These are phyloP conservation scores for Erethizon dorsatum DNA, from an alignment of 2,797 vertebrate species.

Conservation along the genomic window DNA sequence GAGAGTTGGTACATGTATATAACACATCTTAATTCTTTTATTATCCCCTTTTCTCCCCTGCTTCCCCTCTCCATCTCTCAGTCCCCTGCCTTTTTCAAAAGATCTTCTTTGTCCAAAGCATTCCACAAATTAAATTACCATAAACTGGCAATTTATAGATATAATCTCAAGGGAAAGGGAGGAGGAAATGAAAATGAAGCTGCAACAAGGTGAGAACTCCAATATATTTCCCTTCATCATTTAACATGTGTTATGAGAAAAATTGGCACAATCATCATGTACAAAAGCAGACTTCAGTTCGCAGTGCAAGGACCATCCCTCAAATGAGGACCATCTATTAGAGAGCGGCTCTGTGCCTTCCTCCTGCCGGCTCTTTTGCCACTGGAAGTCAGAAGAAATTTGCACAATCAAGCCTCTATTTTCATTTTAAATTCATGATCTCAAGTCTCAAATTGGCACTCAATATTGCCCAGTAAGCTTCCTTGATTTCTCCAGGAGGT, in stretches of 20 bases:
- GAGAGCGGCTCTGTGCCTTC: not conserved
- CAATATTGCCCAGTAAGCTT: not conserved
- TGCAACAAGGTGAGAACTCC: constrained; percentile 58
- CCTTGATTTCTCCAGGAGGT: constrained; percentile 43
- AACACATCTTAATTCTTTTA: not conserved
- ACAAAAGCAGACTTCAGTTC: not conserved
- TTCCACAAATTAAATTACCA: constrained; percentile 74
- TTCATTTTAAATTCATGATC: constrained; percentile 67
- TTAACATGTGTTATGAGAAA: not conserved
- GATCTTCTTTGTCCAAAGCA: constrained; percentile 55
- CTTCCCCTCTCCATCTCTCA: not conserved
- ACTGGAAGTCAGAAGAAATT: constrained; percentile 30
- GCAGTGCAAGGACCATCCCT: not conserved
- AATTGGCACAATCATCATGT: not conserved
- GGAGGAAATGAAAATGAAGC: constrained; percentile 50
- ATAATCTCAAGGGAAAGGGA: constrained; percentile 28
- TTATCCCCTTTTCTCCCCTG: not conserved
- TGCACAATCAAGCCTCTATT: constrained; percentile 57
- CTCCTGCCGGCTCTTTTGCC: not conserved
- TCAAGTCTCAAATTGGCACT: constrained; percentile 31
- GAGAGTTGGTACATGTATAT: not conserved
- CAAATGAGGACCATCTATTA: not conserved
- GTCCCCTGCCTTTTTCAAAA: not conserved
- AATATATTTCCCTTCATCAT: constrained; percentile 19
- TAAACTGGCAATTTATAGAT: constrained; percentile 64